These are phyloP conservation scores for Smutsia gigantea DNA, from an alignment of 2,797 vertebrate species.

Conservation along the genomic window DNA sequence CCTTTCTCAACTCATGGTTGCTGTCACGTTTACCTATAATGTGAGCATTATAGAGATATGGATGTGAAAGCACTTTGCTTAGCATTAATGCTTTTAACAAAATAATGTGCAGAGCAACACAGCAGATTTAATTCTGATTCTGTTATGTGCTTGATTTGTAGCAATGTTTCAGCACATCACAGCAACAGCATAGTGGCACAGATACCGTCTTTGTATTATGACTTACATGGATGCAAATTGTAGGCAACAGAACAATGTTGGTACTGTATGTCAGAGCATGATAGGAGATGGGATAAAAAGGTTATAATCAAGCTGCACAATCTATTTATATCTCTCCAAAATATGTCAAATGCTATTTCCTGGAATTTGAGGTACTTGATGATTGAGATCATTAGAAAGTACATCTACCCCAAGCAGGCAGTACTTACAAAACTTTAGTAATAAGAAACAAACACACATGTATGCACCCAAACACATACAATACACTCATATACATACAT, in stretches of 20 bases:
- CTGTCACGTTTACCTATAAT: not conserved
- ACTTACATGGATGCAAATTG: constrained; percentile 33
- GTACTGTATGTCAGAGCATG: constrained; percentile 20
- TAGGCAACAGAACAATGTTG: constrained; percentile 11
- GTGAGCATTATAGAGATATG: not conserved
- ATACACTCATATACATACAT: not conserved
- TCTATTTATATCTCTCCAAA: constrained; percentile 5
- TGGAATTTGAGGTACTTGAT: not conserved
- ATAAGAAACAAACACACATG: not conserved
- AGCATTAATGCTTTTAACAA: constrained; percentile 21
- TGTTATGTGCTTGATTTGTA: not conserved
- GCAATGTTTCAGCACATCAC: not conserved
- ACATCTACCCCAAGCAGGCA: not conserved
- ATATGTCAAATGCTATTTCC: not conserved
- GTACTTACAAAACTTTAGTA: not conserved
- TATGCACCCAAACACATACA: not conserved
- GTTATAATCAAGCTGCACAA: constrained; percentile 17
- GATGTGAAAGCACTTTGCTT: not conserved
- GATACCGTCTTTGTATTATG: constrained; percentile 1
- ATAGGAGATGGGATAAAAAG: not conserved
- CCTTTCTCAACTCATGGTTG: not conserved
- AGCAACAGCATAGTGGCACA: not conserved
- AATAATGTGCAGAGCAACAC: not conserved
- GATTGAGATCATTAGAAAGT: not conserved
- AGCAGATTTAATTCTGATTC: not conserved